phyloP scores from a whole-genome alignment of 2,888 invertebrate genomes.

The Tortrix viridana region DNA sequence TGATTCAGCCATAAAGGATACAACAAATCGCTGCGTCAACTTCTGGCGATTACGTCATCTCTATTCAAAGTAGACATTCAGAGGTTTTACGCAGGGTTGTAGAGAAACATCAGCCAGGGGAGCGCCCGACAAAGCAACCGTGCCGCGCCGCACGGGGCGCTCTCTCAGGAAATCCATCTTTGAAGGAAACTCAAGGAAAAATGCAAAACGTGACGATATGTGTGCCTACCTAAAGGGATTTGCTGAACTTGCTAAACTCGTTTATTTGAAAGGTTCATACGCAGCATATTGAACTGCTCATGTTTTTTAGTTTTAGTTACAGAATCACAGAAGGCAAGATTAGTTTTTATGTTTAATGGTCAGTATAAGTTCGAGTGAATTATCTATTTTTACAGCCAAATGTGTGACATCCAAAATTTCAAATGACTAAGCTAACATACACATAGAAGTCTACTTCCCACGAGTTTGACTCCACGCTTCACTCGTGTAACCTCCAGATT shows the following conservation, averaged over 20 bases:
- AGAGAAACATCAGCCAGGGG: constrained; percentile 47
- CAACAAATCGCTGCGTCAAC: constrained; percentile 56
- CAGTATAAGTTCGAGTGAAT: too few species aligned
- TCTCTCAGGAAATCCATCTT: constrained; percentile 55
- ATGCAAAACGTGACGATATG: not conserved
- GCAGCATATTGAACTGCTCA: too few species aligned
- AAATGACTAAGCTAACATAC: too few species aligned
- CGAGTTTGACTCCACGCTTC: not conserved
- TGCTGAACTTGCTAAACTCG: too few species aligned
- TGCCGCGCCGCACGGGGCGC: constrained; percentile 44
- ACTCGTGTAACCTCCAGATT: not conserved
- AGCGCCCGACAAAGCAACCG: constrained; percentile 30
- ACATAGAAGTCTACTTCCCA: not conserved
- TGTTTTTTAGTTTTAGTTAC: too few species aligned
- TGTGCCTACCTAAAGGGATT: too few species aligned
- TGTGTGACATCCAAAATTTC: too few species aligned
- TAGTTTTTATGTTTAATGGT: too few species aligned
- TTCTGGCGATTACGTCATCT: constrained; percentile 67
- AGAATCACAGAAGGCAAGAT: too few species aligned
- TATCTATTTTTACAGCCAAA: too few species aligned
- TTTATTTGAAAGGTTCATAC: too few species aligned
- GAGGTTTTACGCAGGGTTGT: constrained; percentile 50
- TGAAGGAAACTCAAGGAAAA: constrained; percentile 55
- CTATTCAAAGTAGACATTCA: constrained; percentile 66
- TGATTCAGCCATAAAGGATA: constrained; percentile 49